These are phyloP conservation scores for Monopis laevigella DNA, from an alignment of 2,888 invertebrate species.

Conservation along the genomic window DNA sequence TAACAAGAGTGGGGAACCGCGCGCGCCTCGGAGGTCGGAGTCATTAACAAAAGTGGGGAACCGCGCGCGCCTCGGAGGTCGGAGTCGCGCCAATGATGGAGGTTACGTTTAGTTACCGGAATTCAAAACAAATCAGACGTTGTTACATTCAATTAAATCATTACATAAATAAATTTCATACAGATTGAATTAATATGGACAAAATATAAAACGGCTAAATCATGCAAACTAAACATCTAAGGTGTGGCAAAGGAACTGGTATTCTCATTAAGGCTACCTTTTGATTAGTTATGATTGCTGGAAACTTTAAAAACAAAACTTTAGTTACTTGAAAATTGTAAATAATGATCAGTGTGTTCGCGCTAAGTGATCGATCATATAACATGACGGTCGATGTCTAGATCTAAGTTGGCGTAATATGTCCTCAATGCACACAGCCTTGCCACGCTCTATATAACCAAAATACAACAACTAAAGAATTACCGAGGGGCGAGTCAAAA, in stretches of 20 bases:
- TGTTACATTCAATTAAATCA: constrained; percentile 35
- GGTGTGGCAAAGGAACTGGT: constrained; percentile 67
- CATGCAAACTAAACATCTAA: constrained; percentile 62
- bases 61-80: no score
- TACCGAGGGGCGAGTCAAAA: constrained; percentile 62
- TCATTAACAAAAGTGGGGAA: no score
- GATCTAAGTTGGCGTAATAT: constrained; percentile 57
- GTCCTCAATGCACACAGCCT: constrained; percentile 76
- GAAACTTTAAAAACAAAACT: constrained; percentile 27
- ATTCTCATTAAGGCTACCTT: constrained; percentile 50
- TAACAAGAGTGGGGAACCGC: no score
- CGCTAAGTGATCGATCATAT: constrained; percentile 53
- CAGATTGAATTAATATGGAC: constrained; percentile 18
- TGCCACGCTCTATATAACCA: constrained; percentile 72
- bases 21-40: constrained; percentile 34
- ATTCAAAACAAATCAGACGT: constrained; percentile 26
- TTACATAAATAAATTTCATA: constrained; percentile 26
- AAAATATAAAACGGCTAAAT: constrained; percentile 27
- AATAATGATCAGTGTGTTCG: constrained; percentile 56
- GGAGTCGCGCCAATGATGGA: constrained; percentile 40
- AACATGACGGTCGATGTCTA: constrained; percentile 44
- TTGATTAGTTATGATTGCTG: constrained; percentile 37
- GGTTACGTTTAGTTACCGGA: constrained; percentile 35
- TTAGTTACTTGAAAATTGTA: constrained; percentile 28
- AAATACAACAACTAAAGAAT: constrained; percentile 59